phyloP scores from a whole-genome alignment of 1,140 invertebrate species.

The Teleopsis dalmanni region DNA sequence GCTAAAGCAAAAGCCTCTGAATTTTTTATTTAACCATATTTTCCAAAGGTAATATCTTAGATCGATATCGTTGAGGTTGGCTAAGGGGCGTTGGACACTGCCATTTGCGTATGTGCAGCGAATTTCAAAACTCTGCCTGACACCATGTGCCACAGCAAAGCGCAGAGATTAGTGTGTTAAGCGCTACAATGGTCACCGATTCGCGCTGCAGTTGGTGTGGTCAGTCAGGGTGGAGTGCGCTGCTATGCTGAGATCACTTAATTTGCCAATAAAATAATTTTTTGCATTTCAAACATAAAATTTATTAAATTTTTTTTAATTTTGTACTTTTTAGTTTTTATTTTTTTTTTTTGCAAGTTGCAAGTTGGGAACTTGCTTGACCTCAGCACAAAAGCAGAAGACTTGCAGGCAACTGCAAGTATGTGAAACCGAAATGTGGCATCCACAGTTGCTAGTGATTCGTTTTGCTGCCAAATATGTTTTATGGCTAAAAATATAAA shows the following conservation, averaged over 20 bases:
- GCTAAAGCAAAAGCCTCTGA: too few relatives aligned
- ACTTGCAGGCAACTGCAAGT: background rate
- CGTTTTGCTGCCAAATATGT: background rate
- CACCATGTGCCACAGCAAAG: conserved; percentile 11
- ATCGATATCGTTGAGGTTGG: background rate
- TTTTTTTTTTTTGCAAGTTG: background rate
- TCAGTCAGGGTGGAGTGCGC: background rate
- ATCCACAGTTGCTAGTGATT: background rate
- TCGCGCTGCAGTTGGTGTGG: background rate
- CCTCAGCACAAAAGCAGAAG: background rate
- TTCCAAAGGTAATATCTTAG: background rate
- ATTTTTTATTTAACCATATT: background rate
- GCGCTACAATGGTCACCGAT: background rate
- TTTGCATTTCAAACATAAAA: background rate
- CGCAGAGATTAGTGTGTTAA: conserved; percentile 5
- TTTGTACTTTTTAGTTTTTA: too few relatives aligned
- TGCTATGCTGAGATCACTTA: background rate
- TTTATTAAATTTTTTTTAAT: too few relatives aligned
- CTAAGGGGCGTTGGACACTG: background rate
- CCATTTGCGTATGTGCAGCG: conserved; percentile 10
- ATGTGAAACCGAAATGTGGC: background rate
- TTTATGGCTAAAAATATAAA: too few relatives aligned
- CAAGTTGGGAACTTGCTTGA: background rate
- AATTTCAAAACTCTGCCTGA: conserved; percentile 13
- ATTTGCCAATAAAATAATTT: background rate